Conservation (phyloP, 64 coral and sea anemone genomes). For the Actinia equina region DNA sequence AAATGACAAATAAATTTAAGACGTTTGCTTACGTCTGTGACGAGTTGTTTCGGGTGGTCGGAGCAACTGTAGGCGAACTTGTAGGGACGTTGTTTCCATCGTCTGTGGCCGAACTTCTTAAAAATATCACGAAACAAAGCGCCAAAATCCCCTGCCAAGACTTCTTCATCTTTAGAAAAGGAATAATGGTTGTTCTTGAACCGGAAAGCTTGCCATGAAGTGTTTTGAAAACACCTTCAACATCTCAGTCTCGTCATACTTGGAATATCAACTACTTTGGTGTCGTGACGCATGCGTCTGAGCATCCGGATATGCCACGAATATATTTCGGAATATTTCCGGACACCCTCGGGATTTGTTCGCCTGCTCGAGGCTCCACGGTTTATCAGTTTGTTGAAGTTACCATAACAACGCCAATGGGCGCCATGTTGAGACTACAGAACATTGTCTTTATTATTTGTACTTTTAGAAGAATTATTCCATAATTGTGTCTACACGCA, state of each 20-base stretch:
- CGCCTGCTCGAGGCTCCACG: not conserved
- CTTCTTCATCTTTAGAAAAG: not conserved
- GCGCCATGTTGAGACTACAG: slow-evolving; percentile 7
- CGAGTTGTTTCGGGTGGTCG: not conserved
- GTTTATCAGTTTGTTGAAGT: not conserved
- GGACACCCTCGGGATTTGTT: not conserved
- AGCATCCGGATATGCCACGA: not conserved
- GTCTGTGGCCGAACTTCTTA: not conserved
- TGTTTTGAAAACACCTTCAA: slow-evolving; percentile 1
- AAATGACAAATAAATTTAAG: not conserved
- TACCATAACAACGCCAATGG: slow-evolving; percentile 18
- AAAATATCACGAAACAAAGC: not conserved
- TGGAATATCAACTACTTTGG: slow-evolving; percentile 4
- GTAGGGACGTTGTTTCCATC: not conserved
- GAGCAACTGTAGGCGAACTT: not conserved
- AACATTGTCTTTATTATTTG: not conserved
- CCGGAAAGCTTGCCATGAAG: not conserved
- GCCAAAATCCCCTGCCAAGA: not conserved
- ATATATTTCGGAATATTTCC: not conserved
- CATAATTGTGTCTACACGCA: not conserved
- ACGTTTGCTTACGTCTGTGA: not conserved
- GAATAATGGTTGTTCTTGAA: not conserved
- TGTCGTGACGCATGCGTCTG: not conserved
- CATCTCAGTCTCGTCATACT: slow-evolving; percentile 6
- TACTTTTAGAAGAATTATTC: not conserved